Evolutionary conservation across 2,797 vertebrate genomes (phyloP).

Genomic region (Columba guinea): DNA sequence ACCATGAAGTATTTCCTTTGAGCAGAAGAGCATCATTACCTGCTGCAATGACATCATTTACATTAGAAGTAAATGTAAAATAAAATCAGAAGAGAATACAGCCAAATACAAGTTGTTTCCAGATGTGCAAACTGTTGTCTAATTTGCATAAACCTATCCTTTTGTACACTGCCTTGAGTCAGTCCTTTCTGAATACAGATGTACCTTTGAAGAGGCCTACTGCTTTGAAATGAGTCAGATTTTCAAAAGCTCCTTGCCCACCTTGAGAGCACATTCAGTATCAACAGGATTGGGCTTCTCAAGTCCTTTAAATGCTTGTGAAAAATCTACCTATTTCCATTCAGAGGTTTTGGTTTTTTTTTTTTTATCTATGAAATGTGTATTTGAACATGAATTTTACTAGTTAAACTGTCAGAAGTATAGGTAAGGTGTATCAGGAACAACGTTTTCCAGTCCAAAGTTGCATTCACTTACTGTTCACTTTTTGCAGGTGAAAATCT

Average conservation of each 20-base stretch:
- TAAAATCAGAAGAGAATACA: not conserved
- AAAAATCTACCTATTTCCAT: not conserved
- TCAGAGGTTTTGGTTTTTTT: not conserved
- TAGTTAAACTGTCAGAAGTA: not conserved
- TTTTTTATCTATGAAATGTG: not conserved
- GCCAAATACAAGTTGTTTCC: not conserved
- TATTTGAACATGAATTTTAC: not conserved
- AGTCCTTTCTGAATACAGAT: not conserved
- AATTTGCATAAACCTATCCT: not conserved
- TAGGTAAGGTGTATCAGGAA: accelerated
- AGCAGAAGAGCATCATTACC: not conserved
- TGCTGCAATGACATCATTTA: not conserved
- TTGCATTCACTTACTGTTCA: not conserved
- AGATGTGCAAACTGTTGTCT: not conserved
- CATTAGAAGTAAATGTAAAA: not conserved
- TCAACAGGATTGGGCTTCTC: accelerated
- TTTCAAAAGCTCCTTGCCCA: not conserved
- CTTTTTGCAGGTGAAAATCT: not conserved
- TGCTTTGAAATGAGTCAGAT: not conserved
- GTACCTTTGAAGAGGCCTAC: not conserved
- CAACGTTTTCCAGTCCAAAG: not conserved
- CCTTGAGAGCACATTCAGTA: accelerated
- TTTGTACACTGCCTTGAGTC: not conserved
- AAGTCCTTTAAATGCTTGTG: not conserved
- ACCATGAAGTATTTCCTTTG: not conserved